phyloP scores from a whole-genome alignment of 2,113 vertebrate genomes.

The Columba livia region DNA sequence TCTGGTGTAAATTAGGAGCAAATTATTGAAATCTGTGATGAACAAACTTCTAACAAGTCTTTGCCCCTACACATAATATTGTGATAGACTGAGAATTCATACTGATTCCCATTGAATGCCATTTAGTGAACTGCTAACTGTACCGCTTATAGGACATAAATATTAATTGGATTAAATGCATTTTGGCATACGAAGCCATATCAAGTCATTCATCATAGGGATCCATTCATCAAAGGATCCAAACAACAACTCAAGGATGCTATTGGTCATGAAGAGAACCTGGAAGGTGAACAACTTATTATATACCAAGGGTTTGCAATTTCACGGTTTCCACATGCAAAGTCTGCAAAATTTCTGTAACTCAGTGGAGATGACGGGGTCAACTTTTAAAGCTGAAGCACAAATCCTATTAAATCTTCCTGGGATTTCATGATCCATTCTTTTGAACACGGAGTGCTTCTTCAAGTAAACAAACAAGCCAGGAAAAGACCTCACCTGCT shows the following conservation, averaged over 20 bases:
- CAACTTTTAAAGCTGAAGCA: neutral
- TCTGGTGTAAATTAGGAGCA: neutral
- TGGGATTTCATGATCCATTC: neutral
- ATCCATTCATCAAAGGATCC: neutral
- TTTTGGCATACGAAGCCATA: neutral
- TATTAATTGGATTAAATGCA: neutral
- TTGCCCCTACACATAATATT: neutral
- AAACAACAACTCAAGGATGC: neutral
- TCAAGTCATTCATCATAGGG: neutral
- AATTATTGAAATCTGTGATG: neutral
- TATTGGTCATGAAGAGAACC: neutral
- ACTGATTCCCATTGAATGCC: neutral
- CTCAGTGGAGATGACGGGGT: neutral
- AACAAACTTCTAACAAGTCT: neutral
- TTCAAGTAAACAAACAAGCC: slow-evolving; percentile 1
- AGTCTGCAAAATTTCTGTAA: neutral
- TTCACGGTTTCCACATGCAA: neutral
- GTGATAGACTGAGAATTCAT: neutral
- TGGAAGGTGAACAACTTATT: neutral
- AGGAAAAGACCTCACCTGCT: neutral
- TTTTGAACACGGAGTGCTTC: neutral
- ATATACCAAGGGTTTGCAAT: neutral
- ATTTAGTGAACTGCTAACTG: neutral
- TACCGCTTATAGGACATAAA: neutral
- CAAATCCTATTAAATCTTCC: neutral